phyloP scores from a whole-genome alignment of 2,797 vertebrate species.

The Astyanax mexicanus region DNA sequence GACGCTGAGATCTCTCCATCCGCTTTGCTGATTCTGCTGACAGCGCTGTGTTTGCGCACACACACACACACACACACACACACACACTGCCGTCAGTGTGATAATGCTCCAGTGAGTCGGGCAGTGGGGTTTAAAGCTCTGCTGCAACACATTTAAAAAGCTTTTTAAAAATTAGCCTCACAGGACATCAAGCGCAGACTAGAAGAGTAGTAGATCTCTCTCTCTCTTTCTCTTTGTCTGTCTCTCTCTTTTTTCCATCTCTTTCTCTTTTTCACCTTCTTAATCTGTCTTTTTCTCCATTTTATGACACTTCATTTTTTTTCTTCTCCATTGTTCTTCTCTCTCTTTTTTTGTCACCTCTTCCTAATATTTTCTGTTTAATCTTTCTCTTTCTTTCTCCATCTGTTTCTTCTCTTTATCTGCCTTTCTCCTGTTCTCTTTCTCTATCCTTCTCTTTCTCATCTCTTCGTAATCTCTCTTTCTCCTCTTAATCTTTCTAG shows the following conservation, averaged over 20 bases:
- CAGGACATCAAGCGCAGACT: conserved; percentile 51
- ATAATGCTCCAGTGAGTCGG: no score
- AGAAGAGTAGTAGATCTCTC: neutral
- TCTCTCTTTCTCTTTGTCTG: conserved; percentile 21
- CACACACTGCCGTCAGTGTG: no score
- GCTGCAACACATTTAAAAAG: conserved; percentile 15
- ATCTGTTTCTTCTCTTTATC: neutral
- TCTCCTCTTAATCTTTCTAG: conserved; percentile 8
- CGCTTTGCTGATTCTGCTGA: conserved; percentile 16
- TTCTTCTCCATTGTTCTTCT: neutral
- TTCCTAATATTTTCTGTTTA: neutral
- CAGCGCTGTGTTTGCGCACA: conserved; percentile 19
- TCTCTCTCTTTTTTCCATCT: neutral
- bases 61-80: conserved; percentile 13
- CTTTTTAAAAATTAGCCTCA: conserved; percentile 46
- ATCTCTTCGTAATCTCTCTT: no score
- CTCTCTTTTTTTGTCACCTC: neutral
- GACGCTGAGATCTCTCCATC: neutral
- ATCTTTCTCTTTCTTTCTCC: neutral
- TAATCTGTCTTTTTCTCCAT: neutral
- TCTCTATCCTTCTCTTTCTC: no score
- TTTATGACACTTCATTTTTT: neutral
- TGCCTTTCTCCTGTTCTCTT: neutral
- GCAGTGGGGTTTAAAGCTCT: no score
- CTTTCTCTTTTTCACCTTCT: neutral